phyloP scores from a whole-genome alignment of 2,888 invertebrate species.

The Dasypogon diadema region DNA sequence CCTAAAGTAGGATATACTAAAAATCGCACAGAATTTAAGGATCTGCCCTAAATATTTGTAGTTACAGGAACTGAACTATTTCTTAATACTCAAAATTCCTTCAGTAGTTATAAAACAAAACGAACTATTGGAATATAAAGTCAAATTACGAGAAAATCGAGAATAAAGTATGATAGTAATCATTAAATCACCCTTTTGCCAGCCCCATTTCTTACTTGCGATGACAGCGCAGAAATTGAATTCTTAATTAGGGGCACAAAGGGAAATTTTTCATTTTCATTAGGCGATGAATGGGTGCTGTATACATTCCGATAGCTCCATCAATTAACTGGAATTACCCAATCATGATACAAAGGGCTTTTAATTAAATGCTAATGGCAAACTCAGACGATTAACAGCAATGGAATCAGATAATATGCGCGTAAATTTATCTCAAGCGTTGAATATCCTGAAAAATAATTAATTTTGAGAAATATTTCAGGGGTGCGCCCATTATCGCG shows the following conservation, averaged over 20 bases:
- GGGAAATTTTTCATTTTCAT: slow-evolving; percentile 47
- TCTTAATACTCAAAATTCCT: too few species aligned
- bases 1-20: too few species aligned
- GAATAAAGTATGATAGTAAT: too few species aligned
- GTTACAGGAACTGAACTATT: too few species aligned
- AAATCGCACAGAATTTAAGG: too few species aligned
- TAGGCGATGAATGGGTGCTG: slow-evolving; percentile 32
- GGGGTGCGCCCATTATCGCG: background rate
- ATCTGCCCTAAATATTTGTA: too few species aligned
- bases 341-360: slow-evolving; percentile 47
- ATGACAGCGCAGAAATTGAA: slow-evolving; percentile 47
- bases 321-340: slow-evolving; percentile 46
- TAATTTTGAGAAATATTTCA: slow-evolving; percentile 2
- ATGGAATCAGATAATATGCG: slow-evolving; percentile 43
- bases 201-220: too few species aligned
- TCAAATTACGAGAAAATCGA: too few species aligned
- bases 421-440: slow-evolving; percentile 28
- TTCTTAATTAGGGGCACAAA: slow-evolving; percentile 46
- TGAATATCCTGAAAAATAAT: background rate
- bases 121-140: too few species aligned
- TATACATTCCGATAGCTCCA: slow-evolving; percentile 37
- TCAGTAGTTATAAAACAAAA: too few species aligned
- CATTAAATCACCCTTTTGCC: too few species aligned
- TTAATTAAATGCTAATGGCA: slow-evolving; percentile 48
- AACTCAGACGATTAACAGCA: slow-evolving; percentile 37